Evolutionary conservation across 2,888 invertebrate genomes (phyloP).

Genomic region (Zele albiditarsus): DNA sequence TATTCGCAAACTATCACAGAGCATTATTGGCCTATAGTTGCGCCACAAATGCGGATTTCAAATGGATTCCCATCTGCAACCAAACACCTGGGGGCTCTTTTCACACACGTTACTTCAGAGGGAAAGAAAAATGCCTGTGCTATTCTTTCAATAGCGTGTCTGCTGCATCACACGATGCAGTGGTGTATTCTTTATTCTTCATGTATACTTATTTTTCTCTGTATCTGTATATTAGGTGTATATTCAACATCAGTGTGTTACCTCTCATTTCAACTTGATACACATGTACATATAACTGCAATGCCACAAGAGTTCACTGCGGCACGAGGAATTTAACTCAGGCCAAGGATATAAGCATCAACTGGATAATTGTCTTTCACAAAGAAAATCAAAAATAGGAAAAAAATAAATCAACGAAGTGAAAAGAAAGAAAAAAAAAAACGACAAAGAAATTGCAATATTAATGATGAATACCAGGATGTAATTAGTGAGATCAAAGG

Average conservation of each 20-base stretch:
- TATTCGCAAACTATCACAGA: conserved; percentile 9
- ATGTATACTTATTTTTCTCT: conserved; percentile 29
- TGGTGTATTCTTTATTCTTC: conserved; percentile 24
- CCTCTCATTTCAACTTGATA: conserved; percentile 33
- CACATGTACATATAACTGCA: conserved; percentile 22
- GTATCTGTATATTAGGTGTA: conserved; percentile 14
- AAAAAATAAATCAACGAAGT: background rate
- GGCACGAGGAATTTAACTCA: conserved; percentile 34
- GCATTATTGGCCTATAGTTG: conserved; percentile 25
- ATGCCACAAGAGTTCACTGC: conserved; percentile 36
- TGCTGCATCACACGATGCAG: conserved; percentile 27
- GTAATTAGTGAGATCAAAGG: background rate
- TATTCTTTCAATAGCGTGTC: conserved; percentile 28
- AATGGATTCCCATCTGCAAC: conserved; percentile 28
- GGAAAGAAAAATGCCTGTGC: background rate
- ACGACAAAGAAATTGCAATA: conserved; percentile 1
- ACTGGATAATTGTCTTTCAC: conserved; percentile 9
- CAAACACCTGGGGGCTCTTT: conserved; percentile 15
- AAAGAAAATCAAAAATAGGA: background rate
- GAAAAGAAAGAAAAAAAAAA: background rate
- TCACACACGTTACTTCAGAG: conserved; percentile 35
- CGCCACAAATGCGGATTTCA: conserved; percentile 19
- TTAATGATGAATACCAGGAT: conserved; percentile 1
- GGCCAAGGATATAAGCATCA: conserved; percentile 6
- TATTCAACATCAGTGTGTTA: conserved; percentile 29